Percentiles rank a stretch among this genome's conserved stretches.
phyloP scores from a whole-genome alignment of 2,888 invertebrate species.

The Sceliomorpha sp. region DNA sequence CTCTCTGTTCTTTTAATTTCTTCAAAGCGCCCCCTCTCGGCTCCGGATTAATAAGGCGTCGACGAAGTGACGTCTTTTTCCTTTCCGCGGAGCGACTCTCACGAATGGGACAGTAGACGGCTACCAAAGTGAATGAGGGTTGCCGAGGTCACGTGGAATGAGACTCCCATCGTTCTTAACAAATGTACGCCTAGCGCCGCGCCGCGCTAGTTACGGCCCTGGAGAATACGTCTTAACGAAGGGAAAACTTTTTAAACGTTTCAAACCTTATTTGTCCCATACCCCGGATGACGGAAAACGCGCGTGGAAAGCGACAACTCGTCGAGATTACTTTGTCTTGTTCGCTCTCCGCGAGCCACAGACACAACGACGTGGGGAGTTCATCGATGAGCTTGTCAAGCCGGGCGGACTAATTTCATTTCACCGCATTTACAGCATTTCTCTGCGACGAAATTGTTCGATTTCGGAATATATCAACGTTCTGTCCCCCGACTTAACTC shows the following conservation, averaged over 20 bases:
- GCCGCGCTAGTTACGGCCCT: slow-evolving; percentile 62
- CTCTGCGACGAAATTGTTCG: too few species aligned
- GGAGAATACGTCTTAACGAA: slow-evolving; percentile 74
- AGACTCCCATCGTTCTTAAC: slow-evolving; percentile 64
- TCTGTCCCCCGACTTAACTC: too few species aligned
- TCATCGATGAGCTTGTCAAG: slow-evolving; percentile 28
- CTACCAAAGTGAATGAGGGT: slow-evolving; percentile 72
- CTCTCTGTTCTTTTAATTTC: slow-evolving; percentile 79
- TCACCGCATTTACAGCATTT: too few species aligned
- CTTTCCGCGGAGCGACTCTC: slow-evolving; percentile 60
- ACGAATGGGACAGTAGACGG: slow-evolving; percentile 69
- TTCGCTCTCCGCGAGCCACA: slow-evolving; percentile 44
- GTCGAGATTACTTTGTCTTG: slow-evolving; percentile 66
- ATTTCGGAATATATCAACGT: too few species aligned
- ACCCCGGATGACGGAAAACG: slow-evolving; percentile 5
- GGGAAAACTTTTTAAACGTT: slow-evolving; percentile 73
- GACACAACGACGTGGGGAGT: slow-evolving; percentile 50
- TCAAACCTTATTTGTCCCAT: slow-evolving; percentile 58
- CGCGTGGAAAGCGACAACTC: slow-evolving; percentile 22
- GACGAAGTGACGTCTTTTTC: slow-evolving; percentile 78
- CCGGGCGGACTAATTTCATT: not conserved
- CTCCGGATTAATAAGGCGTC: slow-evolving; percentile 79
- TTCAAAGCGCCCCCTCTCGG: slow-evolving; percentile 72
- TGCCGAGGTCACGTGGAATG: slow-evolving; percentile 63
- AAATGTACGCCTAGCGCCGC: slow-evolving; percentile 73